Base-by-base conservation (phyloP, 2,888 invertebrate genomes). In the Venustoraphidia nigricollis region DNA sequence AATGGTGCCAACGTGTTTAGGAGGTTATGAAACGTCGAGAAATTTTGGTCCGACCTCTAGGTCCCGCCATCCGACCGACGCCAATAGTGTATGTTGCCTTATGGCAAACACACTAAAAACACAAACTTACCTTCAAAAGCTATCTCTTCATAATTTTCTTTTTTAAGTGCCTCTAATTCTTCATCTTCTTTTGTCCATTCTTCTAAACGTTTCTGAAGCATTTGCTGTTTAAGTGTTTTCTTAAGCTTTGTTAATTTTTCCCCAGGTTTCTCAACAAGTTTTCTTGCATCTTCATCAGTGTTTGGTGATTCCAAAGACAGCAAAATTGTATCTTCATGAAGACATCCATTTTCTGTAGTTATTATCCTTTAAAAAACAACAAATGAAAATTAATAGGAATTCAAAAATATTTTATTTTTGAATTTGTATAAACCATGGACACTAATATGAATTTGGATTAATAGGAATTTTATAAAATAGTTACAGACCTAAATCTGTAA, bases 241-340 rank as follows among this genome's bases (percentile, higher is more conserved):
- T 81, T 82, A 46, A 92, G 66, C 55, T 76, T 78, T n/a, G 73
- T 62, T 53, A 83, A 73, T 55, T 79, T 81, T 3, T 77, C 77
- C 0, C 91, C 88, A 40, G 87, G 83, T 60, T 79, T 75, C 36
- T 68, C 68, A 11, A 70, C 62, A 44, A 54, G 57, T 50, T 50
- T 58, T 47, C 58, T 27, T 1, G 27, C 27, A 27, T 27, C 27
- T 27, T 27, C 27, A 27, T 27, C 27, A 27, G 3, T 27, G 27
- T 27, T 27, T 1, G 27, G 6, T 27, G 27, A 27, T 27, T 27
- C 27, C 27, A 27, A 27, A 27, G 27, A 27, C 27, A 27, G 6
- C 27, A 27, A 6, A 27, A 27, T 27, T 27, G 3, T 27, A 27
- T 27, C 65, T 54, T 70, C 61, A 54, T 68, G 66, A 40, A 27